A percentile compares a stretch with the other conserved stretches of the same genome.
Conservation (phyloP, 2,113 vertebrate species). For the Atlantisia rogersi region DNA sequence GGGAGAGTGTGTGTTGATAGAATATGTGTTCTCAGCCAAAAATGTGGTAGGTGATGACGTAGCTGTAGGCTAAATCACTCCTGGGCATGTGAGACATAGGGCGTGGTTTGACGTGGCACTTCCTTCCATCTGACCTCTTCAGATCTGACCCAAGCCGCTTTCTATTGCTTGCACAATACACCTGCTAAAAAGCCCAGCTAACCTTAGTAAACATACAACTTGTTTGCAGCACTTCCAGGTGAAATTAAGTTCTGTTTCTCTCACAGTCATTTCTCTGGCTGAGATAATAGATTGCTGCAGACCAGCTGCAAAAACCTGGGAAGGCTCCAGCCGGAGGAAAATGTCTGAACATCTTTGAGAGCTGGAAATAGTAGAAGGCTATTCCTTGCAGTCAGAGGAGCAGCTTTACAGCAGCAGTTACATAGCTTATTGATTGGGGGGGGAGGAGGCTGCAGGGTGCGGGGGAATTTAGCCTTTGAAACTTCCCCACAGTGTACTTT, state of each 20-base stretch:
- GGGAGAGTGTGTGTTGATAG: not conserved
- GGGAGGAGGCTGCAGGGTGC: no score
- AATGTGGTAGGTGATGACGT: not conserved
- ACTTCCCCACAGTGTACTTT: not conserved
- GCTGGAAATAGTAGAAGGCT: not conserved
- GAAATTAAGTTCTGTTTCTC: not conserved
- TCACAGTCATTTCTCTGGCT: not conserved
- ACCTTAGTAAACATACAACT: not conserved
- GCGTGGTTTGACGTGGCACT: not conserved
- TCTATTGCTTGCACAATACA: not conserved
- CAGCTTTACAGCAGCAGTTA: not conserved
- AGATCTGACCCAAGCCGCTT: not conserved
- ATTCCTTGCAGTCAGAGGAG: not conserved
- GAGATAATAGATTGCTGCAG: not conserved
- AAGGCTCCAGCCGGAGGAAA: not conserved
- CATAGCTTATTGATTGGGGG: not conserved
- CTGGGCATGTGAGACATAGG: rapidly evolving
- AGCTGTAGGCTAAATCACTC: not conserved
- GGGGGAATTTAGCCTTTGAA: not conserved
- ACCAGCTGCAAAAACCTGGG: not conserved
- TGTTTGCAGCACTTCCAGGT: not conserved
- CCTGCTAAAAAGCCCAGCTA: not conserved
- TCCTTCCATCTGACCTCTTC: not conserved
- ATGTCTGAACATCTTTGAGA: not conserved
- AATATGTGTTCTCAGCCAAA: not conserved